Evolutionary conservation across 2,888 invertebrate genomes (phyloP).

Genomic region (Megalurothrips usitatus): DNA sequence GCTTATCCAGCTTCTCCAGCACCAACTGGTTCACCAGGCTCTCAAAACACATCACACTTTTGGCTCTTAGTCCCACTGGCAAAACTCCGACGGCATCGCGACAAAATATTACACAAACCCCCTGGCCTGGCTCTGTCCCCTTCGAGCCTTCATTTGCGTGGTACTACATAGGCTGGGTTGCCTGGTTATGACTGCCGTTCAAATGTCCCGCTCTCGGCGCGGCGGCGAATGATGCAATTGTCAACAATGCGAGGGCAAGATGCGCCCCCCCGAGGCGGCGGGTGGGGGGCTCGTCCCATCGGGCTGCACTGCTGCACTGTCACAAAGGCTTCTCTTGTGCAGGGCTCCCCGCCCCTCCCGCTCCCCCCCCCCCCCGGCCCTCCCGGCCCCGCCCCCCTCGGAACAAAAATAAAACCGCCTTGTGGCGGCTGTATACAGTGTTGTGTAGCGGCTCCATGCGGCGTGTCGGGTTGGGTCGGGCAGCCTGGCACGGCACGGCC

Average conservation of each 20-base stretch:
- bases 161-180: too few species aligned
- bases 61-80: conserved; percentile 1
- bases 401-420: conserved; percentile 19
- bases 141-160: too few species aligned
- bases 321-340: conserved; percentile 11
- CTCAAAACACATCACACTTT: conserved; percentile 26
- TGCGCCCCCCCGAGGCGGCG: too few species aligned
- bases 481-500: neutral
- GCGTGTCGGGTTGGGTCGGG: neutral
- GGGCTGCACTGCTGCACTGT: neutral
- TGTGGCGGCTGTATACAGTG: conserved; percentile 11
- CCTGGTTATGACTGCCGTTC: too few species aligned
- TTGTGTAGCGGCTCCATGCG: neutral
- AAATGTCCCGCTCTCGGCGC: too few species aligned
- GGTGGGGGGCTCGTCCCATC: neutral
- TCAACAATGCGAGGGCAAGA: too few species aligned
- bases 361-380: neutral
- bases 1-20: conserved; percentile 41
- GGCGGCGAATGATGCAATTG: too few species aligned
- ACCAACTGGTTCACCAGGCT: conserved; percentile 6
- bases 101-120: neutral
- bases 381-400: neutral
- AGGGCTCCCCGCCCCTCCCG: neutral
- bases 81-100: neutral
- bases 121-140: too few species aligned